Evolutionary conservation across 1,140 invertebrate genomes (phyloP), one percentile per base, ranked within the genome.

Genomic region (Zophobas atratus): DNA sequence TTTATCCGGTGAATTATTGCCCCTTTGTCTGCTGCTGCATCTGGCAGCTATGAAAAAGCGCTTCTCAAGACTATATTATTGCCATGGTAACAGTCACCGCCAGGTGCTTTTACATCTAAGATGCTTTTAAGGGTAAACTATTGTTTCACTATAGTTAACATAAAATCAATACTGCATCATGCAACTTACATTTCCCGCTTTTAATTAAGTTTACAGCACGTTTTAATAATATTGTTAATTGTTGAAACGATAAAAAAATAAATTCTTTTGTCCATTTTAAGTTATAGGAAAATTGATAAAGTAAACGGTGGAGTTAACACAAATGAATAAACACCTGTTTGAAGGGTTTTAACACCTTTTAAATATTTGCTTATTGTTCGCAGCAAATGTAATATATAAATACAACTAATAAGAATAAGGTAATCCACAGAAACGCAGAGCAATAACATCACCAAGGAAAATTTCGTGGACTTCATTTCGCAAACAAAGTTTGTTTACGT

Each of bases 111-210:
- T 33, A 32, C 20, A 20, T 20, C 20, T 20, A 43, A 43, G 60
- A 67, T 20, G 60, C 60, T 67, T 43, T 43, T n/a, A 43, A 41
- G 8, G 43, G 55, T 57, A 39, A 32, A 41, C 43, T 43, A n/a
- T 67, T 67, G 41, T 67, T 41, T 32, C 60, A 43, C 20, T 67
- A 32, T 67, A 35, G 56, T 43, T 51, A 43, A 67, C 60, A 67
- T 46, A 67, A 67, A 67, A 67, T 67, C 60, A 43, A 67, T 67
- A 67, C 2, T n/a, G 34, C 8, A 67, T 43, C 20, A 2, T 51
- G n/a, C 4, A 51, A 2, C n/a, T 51, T 20, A 51, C 5, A 43
- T 43, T 67, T 67, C 33, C 1, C 38, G n/a, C 39, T 67, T 20
- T 43, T 43, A 67, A 41, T 43, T 8, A 67, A 39, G 39, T 63